Evolutionary conservation across 1,140 invertebrate species (phyloP), one percentile per base, ranked within the genome.

Genomic region (Sogatella furcifera): DNA sequence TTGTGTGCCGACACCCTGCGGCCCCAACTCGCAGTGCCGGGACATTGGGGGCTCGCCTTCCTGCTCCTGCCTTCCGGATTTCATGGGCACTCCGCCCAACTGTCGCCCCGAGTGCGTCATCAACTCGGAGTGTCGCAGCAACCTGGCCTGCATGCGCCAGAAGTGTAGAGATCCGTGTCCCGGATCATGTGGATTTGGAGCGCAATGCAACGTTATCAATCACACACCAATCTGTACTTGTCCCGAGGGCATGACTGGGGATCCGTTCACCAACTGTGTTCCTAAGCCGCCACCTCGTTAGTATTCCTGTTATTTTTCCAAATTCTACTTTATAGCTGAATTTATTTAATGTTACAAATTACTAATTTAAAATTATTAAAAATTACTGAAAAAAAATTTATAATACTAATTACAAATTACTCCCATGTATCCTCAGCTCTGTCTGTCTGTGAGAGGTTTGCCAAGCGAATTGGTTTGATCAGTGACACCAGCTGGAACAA

Each of bases 1-100:
- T 41, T 89, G 86, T 69, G 71, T 82, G 3, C 85, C 85, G 38
- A 83, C 83, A 31, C 86, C 86, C 19, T 89, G 86, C 70, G 86
- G 86, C 9, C 76, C 81, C 19, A 78, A 85, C 68, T 78, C 84
- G 1, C 74, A 85, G 66, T 91, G 88, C 69, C 76, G 80, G 64
- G 73, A 81, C 57, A 72, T 78, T 52, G 79, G 81, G 53, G 78
- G 78, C 59, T 73, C 78, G 54, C 79, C 84, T 0, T 81, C 82
- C 0, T 89, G 86, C 65, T 79, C 81, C 22, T 89, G 86, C 66
- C 73, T 81, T 62, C 64, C 77, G n/a, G 81, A 74, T 31, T 86
- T 83, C 65, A 74, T 81, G 13, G 86, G 86, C 55, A 78, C 74
- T 61, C 83, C 86, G 61, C 85, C 84, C 22, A 84, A 83, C 66